Evolutionary conservation across 2,888 invertebrate genomes (phyloP).

Genomic region (Tyria jacobaeae): DNA sequence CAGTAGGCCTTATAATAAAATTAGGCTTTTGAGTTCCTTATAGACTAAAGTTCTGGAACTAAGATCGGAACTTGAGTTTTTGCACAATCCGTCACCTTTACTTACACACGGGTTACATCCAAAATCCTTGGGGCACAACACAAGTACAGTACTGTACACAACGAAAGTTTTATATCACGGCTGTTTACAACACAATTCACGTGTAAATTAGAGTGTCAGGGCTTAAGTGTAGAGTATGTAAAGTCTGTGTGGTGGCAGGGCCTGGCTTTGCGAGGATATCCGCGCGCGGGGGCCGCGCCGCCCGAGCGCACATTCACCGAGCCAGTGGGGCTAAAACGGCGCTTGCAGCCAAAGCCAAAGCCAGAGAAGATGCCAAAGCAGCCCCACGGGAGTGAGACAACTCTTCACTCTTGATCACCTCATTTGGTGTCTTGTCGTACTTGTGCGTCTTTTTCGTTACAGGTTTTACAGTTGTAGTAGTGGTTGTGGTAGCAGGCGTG

Average conservation of each 20-base stretch:
- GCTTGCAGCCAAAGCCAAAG: slow-evolving; percentile 78
- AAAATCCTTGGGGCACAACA: slow-evolving; percentile 62
- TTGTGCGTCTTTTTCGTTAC: slow-evolving; percentile 93
- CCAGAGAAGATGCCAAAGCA: slow-evolving; percentile 80
- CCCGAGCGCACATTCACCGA: slow-evolving; percentile 85
- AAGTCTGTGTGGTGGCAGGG: slow-evolving; percentile 73
- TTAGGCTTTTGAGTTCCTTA: slow-evolving; percentile 78
- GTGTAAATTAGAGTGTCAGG: slow-evolving; percentile 81
- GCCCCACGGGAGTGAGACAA: slow-evolving; percentile 89
- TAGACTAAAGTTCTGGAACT: slow-evolving; percentile 50
- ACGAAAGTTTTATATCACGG: slow-evolving; percentile 45
- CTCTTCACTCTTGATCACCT: slow-evolving; percentile 97
- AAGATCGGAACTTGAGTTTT: slow-evolving; percentile 46
- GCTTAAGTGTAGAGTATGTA: slow-evolving; percentile 74
- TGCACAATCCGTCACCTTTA: slow-evolving; percentile 48
- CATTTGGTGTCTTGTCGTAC: slow-evolving; percentile 95
- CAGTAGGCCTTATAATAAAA: slow-evolving; percentile 80
- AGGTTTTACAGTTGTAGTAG: slow-evolving; percentile 83
- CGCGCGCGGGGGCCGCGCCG: slow-evolving; percentile 77
- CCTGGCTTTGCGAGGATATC: slow-evolving; percentile 79
- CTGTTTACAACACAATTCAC: slow-evolving; percentile 63
- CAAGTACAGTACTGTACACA: slow-evolving; percentile 47
- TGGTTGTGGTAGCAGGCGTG: slow-evolving; percentile 80
- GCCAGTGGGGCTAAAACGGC: slow-evolving; percentile 81
- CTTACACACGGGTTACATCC: slow-evolving; percentile 52